These are phyloP conservation scores for Entosphenus tridentatus DNA, from an alignment of 2,113 vertebrate species.

Conservation along the genomic window DNA sequence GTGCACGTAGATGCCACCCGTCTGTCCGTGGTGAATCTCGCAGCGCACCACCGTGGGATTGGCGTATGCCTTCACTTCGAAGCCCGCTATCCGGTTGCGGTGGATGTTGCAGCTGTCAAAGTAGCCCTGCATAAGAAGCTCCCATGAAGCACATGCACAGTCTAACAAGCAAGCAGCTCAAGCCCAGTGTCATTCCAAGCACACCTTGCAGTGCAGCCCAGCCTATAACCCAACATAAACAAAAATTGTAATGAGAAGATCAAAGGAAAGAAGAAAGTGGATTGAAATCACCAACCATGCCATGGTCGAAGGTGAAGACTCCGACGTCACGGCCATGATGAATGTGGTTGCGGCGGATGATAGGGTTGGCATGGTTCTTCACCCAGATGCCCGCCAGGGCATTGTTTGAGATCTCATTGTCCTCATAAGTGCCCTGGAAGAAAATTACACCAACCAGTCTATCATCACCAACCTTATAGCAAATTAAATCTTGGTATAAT, in stretches of 20 bases:
- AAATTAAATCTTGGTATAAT: no score
- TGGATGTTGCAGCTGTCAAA: constrained; percentile 99
- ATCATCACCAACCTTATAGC: no score
- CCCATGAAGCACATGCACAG: not conserved
- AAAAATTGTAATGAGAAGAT: no score
- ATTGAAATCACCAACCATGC: constrained; percentile 43
- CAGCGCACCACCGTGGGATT: constrained; percentile 92
- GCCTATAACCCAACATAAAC: no score
- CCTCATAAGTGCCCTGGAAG: constrained; percentile 81
- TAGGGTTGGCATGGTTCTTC: constrained; percentile 98
- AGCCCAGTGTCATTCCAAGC: no score
- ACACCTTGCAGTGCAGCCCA: no score
- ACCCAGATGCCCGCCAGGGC: constrained; percentile 97
- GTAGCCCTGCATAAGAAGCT: constrained; percentile 52
- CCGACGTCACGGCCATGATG: constrained; percentile 94
- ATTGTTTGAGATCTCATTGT: constrained; percentile 99
- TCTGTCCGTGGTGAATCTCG: constrained; percentile 96
- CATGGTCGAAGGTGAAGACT: constrained; percentile 96
- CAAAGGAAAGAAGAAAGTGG: no score
- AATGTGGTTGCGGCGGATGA: constrained; percentile 97
- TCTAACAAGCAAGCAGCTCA: no score
- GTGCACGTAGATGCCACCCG: constrained; percentile 93
- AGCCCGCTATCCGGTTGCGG: constrained; percentile 93
- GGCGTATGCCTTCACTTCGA: constrained; percentile 94
- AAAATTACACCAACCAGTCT: not conserved